phyloP scores from a whole-genome alignment of 2,888 invertebrate genomes.

The Chaetogeoica ovagalla region DNA sequence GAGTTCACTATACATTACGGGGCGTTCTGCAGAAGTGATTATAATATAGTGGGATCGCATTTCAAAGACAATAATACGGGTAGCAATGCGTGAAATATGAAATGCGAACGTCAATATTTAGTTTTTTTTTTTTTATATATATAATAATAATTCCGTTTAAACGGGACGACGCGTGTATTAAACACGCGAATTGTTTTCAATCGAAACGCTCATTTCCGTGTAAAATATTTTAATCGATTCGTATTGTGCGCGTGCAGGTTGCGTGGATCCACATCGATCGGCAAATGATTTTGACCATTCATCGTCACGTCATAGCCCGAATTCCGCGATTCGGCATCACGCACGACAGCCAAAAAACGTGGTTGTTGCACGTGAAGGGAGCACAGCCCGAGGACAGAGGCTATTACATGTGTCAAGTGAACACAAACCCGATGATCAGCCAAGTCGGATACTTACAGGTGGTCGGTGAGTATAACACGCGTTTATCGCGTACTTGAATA shows the following conservation, averaged over 20 bases:
- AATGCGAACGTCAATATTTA: too few species aligned
- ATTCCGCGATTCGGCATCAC: constrained; percentile 89
- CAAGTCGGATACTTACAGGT: constrained; percentile 92
- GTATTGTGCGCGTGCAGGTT: constrained; percentile 66
- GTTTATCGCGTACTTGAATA: not conserved
- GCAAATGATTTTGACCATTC: constrained; percentile 90
- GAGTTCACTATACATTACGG: too few species aligned
- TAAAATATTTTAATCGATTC: not conserved
- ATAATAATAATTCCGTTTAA: too few species aligned
- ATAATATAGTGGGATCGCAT: too few species aligned
- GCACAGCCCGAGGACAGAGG: constrained; percentile 90
- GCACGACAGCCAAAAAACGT: constrained; percentile 89
- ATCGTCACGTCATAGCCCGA: constrained; percentile 86
- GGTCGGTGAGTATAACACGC: constrained; percentile 70
- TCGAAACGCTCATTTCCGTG: too few species aligned
- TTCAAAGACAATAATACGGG: too few species aligned
- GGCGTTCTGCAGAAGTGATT: too few species aligned
- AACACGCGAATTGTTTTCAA: too few species aligned
- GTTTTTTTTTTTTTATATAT: too few species aligned
- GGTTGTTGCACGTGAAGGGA: constrained; percentile 86
- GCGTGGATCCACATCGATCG: constrained; percentile 94
- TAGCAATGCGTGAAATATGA: too few species aligned
- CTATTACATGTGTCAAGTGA: constrained; percentile 87
- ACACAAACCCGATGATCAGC: constrained; percentile 93
- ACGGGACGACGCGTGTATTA: too few species aligned